Base-by-base conservation (phyloP, 2,113 vertebrate genomes). In the Neomonachus schauinslandi region DNA sequence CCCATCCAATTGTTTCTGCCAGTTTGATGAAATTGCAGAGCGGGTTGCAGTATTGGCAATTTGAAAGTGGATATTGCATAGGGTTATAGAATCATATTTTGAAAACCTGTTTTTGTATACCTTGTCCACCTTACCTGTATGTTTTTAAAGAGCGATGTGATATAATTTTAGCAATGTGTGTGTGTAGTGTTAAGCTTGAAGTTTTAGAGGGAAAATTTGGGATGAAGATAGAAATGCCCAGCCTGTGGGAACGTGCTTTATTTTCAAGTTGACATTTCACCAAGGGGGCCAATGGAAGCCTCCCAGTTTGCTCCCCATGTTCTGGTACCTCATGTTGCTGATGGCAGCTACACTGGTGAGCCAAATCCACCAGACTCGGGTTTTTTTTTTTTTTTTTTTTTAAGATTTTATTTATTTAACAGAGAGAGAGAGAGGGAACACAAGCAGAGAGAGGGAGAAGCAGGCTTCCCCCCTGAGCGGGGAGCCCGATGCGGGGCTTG, bases 11-110 rank as follows among this genome's bases (percentile, higher is more conserved):
- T 92, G 94, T 91, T 97, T 69, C 94, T 97, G 89, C 95, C 94
- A 95, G 36, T 94, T 92, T 98, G 97, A 98, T 90, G 97, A 97
- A 98, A 96, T 90, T 96, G 95, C 9, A 2, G 91, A 95, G 87
- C 28, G 33, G 83, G 79, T 95, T 97, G 83, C 87, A 89, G 88
- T 83, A 95, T 53, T 94, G 94, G 91, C 81, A 94, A 18, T 95
- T 97, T 69, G n/a, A 95, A 98, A 80, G 87, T 86, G 89, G 71
- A 51, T 97, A 91, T 89, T 79, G 89, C 93, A 82, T 72, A 91
- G 59, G 22, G 13, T 91, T 95, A 83, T 72, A 59, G 91, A 91
- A 63, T 46, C 42, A n/a, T 92, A 57, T 94, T 96, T 97, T 42
- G 42, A 93, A 97, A 95, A 82, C 92, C 21, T 11, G 14, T 63